Evolutionary conservation across 2,797 vertebrate species (phyloP), one percentile per base, ranked within the genome.

Genomic region (Chloroceryle inda): DNA sequence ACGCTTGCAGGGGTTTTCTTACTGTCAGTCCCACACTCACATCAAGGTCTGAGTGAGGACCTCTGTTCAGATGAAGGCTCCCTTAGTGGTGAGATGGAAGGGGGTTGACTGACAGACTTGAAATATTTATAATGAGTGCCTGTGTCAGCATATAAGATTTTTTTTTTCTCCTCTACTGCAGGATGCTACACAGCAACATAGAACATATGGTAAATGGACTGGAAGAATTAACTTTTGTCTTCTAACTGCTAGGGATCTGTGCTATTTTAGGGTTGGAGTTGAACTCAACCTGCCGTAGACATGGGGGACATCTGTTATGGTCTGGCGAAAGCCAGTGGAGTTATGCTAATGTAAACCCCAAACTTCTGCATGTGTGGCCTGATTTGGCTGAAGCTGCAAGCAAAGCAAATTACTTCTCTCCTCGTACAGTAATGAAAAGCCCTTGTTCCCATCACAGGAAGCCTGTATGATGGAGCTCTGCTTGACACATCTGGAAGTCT

Each of bases 331-430:
- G 58, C 42, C 85, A 63, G 40, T 38, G 29, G 76, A 94, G 69
- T 78, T 91, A 78, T 72, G 69, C 66, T 94, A 88, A 89, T 35
- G 38, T 66, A 94, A 96, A 88, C 87, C 92, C 92, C 63, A 59
- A 84, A 63, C 53, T 92, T 73, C 89, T 83, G 79, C 95, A 61
- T 94, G 95, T 92, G 94, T 94, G 79, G 95, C 92, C 91, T 21
- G 6, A 49, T 67, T 84, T 73, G 85, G 88, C 71, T 90, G 75
- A 88, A 79, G 77, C 83, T 82, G 94, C 88, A 89, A 89, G 85
- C 82, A 88, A 94, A 91, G 71, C 73, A 91, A 91, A 95, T 94
- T 79, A 44, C 67, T 93, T 49, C 56, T 94, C 24, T 80, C 88
- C 62, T 95, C 5, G 0, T 13, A 23, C 14, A 50, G 71, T 78